phyloP scores from a whole-genome alignment of 2,113 vertebrate species.

The Oxyura jamaicensis region DNA sequence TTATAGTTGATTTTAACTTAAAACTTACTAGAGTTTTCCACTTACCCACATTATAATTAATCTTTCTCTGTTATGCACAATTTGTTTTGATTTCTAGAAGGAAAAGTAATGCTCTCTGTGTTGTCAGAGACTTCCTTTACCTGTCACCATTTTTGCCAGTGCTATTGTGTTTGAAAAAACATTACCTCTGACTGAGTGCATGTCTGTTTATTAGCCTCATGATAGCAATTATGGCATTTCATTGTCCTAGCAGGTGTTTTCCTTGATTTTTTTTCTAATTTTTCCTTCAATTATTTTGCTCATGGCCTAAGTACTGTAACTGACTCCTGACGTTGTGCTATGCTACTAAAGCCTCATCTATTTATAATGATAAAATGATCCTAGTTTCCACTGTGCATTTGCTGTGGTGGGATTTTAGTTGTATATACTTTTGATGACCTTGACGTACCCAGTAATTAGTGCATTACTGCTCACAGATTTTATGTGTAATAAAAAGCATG shows the following conservation, averaged over 20 bases:
- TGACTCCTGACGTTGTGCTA: background rate
- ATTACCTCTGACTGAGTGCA: background rate
- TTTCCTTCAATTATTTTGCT: background rate
- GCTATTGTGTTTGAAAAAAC: background rate
- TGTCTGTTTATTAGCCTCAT: background rate
- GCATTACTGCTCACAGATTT: background rate
- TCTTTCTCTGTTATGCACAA: background rate
- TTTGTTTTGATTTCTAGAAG: background rate
- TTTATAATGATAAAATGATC: background rate
- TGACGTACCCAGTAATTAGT: background rate
- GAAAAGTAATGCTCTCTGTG: background rate
- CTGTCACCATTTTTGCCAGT: background rate
- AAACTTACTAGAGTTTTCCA: background rate
- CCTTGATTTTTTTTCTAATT: background rate
- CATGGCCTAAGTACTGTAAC: rapidly evolving
- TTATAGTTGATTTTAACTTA: background rate
- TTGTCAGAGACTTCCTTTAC: background rate
- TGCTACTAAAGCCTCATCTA: background rate
- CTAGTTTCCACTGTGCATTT: background rate
- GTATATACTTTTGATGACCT: background rate
- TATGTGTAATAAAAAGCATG: background rate
- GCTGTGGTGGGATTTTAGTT: background rate
- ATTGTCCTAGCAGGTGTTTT: background rate
- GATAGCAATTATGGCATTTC: background rate
- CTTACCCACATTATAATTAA: background rate